Evolutionary conservation across 2,888 invertebrate species (phyloP), one percentile per base, ranked within the genome.

Genomic region (Nomada lathburiana): DNA sequence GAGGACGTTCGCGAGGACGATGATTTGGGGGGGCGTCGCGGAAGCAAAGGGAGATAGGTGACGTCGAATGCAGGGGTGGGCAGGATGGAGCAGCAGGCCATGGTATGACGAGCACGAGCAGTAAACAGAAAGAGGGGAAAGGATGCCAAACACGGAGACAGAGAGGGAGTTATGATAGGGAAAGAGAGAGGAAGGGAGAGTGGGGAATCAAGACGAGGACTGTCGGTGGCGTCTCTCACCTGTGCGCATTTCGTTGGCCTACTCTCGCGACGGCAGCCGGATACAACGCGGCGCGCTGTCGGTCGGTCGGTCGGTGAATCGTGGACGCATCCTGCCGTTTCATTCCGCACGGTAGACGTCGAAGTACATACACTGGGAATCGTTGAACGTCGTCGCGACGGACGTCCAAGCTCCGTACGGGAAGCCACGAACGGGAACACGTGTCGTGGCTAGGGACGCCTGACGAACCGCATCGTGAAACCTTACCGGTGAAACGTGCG

Each of bases 171-270:
- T 23, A 59, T 44, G 36, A 13, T 29, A 42, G 20, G 52, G 44
- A 29, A 59, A 60, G 29, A 71, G 53, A 63, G 50, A 67, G 60
- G 50, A 57, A 52, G 23, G 59, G 73, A 70, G 70, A 80, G 73
- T 59, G 63, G 64, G 72, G 67, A 65, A 64, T 23, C 10, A 23
- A 68, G 76, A 80, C 52, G 82, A 76, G 74, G 69, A 55, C 55
- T 65, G 72, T 71, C 75, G 76, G 83, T 72, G 82, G 77, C 86
- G 88, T 85, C 88, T 89, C 89, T 91, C 92, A 92, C 92, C 92
- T 92, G 92, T 87, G 86, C 87, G 88, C 89, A 89, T 89, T 90
- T 89, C 87, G 88, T 89, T 89, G 88, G 90, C 92, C 91, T 90
- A 90, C 91, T 91, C 86, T 83, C 84, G 78, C 79, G 80, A 82